Conservation (phyloP, 2,113 vertebrate species). For the Micronisus gabar region DNA sequence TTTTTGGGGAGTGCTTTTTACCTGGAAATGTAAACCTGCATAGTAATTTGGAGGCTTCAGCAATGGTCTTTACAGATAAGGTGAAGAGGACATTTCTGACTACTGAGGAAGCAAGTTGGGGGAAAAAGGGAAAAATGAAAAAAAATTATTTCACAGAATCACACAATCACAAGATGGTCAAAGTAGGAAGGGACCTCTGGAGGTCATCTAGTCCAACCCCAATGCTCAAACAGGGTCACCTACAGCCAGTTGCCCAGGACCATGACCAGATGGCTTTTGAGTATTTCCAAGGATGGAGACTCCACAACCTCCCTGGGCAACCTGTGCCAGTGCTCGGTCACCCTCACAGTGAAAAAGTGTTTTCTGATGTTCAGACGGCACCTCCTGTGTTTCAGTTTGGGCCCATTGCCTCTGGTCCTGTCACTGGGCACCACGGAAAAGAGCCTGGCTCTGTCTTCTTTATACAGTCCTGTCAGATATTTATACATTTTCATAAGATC, state of each 20-base stretch:
- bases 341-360: background rate
- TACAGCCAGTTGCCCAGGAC: background rate
- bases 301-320: background rate
- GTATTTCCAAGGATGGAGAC: background rate
- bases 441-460: background rate
- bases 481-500: background rate
- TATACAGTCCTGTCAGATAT: background rate
- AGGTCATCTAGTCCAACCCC: background rate
- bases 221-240: background rate
- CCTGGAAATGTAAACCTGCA: background rate
- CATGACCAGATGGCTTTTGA: background rate
- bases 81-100: background rate
- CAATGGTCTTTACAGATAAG: background rate
- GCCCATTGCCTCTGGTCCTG: background rate
- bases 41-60: background rate
- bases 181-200: background rate
- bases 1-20: background rate
- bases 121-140: background rate
- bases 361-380: too few species aligned
- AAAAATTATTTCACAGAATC: background rate
- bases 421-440: background rate
- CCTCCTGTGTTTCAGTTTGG: background rate
- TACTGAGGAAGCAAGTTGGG: background rate
- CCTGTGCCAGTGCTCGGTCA: background rate
- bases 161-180: background rate